Evolutionary conservation across 2,888 invertebrate genomes (phyloP).

Genomic region (Agriopis leucophaearia): DNA sequence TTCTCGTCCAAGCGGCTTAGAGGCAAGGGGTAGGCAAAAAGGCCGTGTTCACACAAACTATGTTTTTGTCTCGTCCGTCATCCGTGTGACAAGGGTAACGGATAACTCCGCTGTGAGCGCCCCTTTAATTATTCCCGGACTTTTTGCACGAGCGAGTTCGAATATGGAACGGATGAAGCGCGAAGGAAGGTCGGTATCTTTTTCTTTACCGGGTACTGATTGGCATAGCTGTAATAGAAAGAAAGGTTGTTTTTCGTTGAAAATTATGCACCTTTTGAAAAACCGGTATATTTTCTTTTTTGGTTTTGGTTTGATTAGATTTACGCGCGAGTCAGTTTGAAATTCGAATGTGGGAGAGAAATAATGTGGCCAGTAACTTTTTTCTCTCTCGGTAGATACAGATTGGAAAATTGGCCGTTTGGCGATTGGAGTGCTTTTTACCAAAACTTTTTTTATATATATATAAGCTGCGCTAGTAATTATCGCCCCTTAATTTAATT

Average conservation of each 20-base stretch:
- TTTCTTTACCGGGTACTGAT: slow-evolving; percentile 39
- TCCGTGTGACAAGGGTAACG: slow-evolving; percentile 63
- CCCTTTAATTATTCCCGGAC: slow-evolving; percentile 65
- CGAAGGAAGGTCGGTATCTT: slow-evolving; percentile 45
- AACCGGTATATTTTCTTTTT: slow-evolving; percentile 3
- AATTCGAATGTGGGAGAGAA: background rate
- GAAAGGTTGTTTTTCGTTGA: background rate
- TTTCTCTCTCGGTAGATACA: background rate
- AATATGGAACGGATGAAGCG: slow-evolving; percentile 58
- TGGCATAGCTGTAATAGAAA: slow-evolving; percentile 27
- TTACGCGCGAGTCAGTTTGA: slow-evolving; percentile 5
- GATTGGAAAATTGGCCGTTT: too few species aligned
- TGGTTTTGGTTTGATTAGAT: background rate
- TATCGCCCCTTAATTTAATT: too few species aligned
- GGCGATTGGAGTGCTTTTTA: too few species aligned
- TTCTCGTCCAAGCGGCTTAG: slow-evolving; percentile 57
- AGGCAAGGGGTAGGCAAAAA: slow-evolving; percentile 63
- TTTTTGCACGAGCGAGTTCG: slow-evolving; percentile 61
- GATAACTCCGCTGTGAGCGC: slow-evolving; percentile 54
- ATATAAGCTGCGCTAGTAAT: too few species aligned
- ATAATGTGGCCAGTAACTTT: background rate
- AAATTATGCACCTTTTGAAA: slow-evolving; percentile 7
- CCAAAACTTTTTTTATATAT: too few species aligned
- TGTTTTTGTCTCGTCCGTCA: slow-evolving; percentile 69
- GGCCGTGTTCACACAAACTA: slow-evolving; percentile 57